Percentiles rank a stretch among this genome's conserved stretches.
These are phyloP conservation scores for Microdon myrmicae DNA, from an alignment of 2,888 invertebrate species.

Conservation along the genomic window DNA sequence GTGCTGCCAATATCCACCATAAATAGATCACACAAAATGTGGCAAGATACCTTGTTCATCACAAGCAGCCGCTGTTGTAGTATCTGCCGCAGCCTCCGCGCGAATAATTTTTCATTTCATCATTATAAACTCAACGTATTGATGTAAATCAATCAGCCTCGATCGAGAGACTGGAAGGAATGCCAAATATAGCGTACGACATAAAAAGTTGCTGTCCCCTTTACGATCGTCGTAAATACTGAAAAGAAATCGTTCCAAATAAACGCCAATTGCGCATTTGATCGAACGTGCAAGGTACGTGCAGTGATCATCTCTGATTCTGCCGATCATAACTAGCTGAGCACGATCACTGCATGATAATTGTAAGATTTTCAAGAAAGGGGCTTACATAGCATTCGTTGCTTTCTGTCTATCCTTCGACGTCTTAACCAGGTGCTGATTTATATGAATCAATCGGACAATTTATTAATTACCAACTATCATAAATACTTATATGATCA, in stretches of 20 bases:
- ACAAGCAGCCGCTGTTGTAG: too few species aligned
- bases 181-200: constrained; percentile 46
- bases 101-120: constrained; percentile 53
- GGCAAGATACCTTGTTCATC: constrained; percentile 36
- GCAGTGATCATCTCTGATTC: too few species aligned
- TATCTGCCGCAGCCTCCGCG: too few species aligned
- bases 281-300: too few species aligned
- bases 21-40: constrained; percentile 41
- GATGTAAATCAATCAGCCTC: constrained; percentile 50
- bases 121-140: constrained; percentile 51
- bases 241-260: constrained; percentile 46
- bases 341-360: too few species aligned
- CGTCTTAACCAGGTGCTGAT: too few species aligned
- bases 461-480: constrained; percentile 46
- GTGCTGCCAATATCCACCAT: constrained; percentile 34
- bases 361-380: too few species aligned
- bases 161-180: constrained; percentile 12
- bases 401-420: too few species aligned
- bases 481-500: constrained; percentile 42
- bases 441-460: constrained; percentile 41
- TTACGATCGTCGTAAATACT: constrained; percentile 50
- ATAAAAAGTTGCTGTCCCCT: constrained; percentile 51
- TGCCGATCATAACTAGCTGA: too few species aligned
- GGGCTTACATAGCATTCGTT: too few species aligned
- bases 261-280: too few species aligned